Evolutionary conservation across 1,140 invertebrate genomes (phyloP), one percentile per base, ranked within the genome.

Genomic region (Drosophila tropicalis): DNA sequence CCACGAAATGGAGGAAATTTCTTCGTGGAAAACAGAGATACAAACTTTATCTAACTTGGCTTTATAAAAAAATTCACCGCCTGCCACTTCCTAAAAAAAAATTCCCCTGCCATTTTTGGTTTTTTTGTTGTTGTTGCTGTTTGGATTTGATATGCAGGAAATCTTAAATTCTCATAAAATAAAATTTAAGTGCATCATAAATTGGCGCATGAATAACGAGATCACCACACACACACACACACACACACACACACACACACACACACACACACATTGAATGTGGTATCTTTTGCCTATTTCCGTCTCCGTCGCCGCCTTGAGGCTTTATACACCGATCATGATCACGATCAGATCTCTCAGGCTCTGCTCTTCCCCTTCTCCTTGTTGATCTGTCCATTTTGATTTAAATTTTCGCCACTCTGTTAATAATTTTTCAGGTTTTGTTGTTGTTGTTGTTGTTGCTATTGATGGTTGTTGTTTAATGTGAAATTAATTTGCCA

Each of bases 111-210:
- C 79, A 81, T 75, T 79, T 67, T 73, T 17, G 25, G 29, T 29
- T 68, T 73, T 17, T 32, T 34, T 29, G n/a, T n/a, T n/a, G n/a
- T 47, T 56, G 41, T 34, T 15, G 32, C 5, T 44, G 36, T 55
- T 73, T 32, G 54, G 54, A 72, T 67, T 74, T 74, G 76, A 85
- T 85, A 66, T 82, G 83, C 70, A 87, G 83, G 83, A 87, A 87
- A 87, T 87, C 83, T 87, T 87, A 87, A 87, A 87, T 87, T 87
- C 84, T 72, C 84, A 87, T 87, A 87, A 87, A 87, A 87, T 89
- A 89, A 87, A 87, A 87, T 70, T 89, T 87, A 80, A 87, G 84
- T 87, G 84, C 79, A 81, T 86, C 79, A 71, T 87, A 87, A 87
- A 87, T 87, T 87, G 79, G 79, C 68, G 73, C 77, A 87, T 87